Evolutionary conservation across 2,797 vertebrate species (phyloP), one percentile per base, ranked within the genome.

Genomic region (Cyclura pinguis): DNA sequence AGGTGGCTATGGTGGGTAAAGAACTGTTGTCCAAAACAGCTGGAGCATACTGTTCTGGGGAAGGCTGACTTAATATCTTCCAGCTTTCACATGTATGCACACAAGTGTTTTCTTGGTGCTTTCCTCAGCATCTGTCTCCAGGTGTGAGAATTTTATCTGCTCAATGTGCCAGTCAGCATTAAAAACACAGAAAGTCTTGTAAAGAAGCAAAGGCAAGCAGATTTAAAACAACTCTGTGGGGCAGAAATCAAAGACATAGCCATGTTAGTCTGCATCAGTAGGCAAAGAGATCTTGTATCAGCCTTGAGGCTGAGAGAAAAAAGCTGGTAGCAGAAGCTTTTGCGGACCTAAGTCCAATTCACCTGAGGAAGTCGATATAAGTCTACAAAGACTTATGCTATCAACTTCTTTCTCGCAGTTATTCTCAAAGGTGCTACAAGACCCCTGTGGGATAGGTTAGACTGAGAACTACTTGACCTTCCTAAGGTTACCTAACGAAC

Each of bases 391-490:
- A 47, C 42, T 4, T 47, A 47, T 47, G 42, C 42, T 47, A 47
- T 47, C 42, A 47, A 47, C 42, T 47, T 47, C 42, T 47, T 47
- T 47, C 42, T 4, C 42, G 4, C 42, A 47, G 42, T 47, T 47
- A 47, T 47, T 47, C 42, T 47, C 42, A 47, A 47, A 47, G 42
- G 42, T 47, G 42, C 42, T 47, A 47, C 42, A 47, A 47, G 42
- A 47, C 4, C 42, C 74, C 74, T 77, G 74, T 69, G 67, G 67
- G 67, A 2, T 69, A 29, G 9, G 29, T 62, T 35, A 73, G 88
- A 62, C 86, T 52, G 90, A 47, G 84, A 35, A 81, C 76, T 89
- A 90, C 67, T 87, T 73, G 86, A 35, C 72, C 83, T 84, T 4
- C 20, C n/a, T 7, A 50, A 18, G 27, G 29, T 47, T 72, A n/a